Conservation (phyloP, 1,140 invertebrate species). For the Meloidogyne hapla region DNA sequence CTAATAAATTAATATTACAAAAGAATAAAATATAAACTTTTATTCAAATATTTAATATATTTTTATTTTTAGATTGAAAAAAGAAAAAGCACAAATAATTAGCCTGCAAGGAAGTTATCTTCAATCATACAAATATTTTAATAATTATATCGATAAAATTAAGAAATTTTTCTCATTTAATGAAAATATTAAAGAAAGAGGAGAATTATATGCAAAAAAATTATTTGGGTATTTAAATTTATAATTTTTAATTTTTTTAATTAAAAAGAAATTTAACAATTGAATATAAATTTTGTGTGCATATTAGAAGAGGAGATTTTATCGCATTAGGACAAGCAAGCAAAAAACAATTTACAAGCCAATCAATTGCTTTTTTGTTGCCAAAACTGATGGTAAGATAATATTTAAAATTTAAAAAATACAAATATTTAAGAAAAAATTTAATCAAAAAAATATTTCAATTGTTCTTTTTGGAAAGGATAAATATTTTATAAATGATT, state of each 20-base stretch:
- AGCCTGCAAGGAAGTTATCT: not conserved
- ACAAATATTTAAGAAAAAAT: not conserved
- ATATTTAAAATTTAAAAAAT: not conserved
- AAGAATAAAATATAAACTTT: too few species aligned
- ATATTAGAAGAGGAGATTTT: conserved; percentile 1
- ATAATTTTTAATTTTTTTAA: not conserved
- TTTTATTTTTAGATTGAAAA: not conserved
- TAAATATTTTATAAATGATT: conserved; percentile 3
- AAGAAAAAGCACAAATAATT: not conserved
- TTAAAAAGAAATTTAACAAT: not conserved
- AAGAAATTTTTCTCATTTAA: conserved; percentile 3
- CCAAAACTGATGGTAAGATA: not conserved
- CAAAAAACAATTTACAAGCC: conserved; percentile 13
- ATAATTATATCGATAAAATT: not conserved
- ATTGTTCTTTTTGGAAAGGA: not conserved
- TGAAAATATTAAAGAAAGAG: not conserved
- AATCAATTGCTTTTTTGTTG: conserved; percentile 8
- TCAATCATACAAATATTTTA: conserved; percentile 2
- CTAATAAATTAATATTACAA: too few species aligned
- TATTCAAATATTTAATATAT: too few species aligned
- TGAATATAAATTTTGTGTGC: not conserved
- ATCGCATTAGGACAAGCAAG: not conserved
- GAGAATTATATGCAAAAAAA: not conserved
- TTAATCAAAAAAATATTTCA: conserved; percentile 6
- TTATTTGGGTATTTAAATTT: not conserved